Evolutionary conservation across 2,888 invertebrate genomes (phyloP).

Genomic region (Diploptera punctata): DNA sequence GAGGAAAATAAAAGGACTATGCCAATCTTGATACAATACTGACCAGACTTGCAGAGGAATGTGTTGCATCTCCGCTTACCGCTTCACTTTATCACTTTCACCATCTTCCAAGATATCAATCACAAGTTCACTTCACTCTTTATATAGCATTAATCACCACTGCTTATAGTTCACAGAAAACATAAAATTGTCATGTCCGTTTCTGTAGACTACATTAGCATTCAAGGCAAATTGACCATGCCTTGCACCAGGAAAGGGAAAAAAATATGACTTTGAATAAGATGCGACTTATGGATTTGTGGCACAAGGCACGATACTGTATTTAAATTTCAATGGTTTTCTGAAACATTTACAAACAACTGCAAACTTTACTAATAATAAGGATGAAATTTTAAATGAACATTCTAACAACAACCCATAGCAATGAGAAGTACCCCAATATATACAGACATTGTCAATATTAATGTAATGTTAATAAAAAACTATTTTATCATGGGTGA

Average conservation of each 20-base stretch:
- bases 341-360: neutral
- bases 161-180: neutral
- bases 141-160: slow-evolving; percentile 6
- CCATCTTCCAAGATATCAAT: neutral
- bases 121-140: neutral
- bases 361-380: neutral
- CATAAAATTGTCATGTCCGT: neutral
- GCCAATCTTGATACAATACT: neutral
- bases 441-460: neutral
- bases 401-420: neutral
- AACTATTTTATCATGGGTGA: neutral
- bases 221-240: neutral
- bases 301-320: slow-evolving; percentile 24
- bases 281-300: neutral
- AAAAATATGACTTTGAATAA: neutral
- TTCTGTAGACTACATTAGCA: neutral
- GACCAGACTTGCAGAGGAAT: slow-evolving; percentile 17
- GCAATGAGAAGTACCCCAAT: neutral
- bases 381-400: neutral
- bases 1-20: neutral
- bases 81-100: neutral
- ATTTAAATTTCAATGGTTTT: neutral
- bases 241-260: slow-evolving; percentile 3
- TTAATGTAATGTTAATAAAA: no score
- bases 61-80: neutral